Percentiles rank a stretch among this genome's conserved stretches.
These are phyloP conservation scores for Chloroclysta siterata DNA, from an alignment of 2,888 invertebrate genomes.

Conservation along the genomic window DNA sequence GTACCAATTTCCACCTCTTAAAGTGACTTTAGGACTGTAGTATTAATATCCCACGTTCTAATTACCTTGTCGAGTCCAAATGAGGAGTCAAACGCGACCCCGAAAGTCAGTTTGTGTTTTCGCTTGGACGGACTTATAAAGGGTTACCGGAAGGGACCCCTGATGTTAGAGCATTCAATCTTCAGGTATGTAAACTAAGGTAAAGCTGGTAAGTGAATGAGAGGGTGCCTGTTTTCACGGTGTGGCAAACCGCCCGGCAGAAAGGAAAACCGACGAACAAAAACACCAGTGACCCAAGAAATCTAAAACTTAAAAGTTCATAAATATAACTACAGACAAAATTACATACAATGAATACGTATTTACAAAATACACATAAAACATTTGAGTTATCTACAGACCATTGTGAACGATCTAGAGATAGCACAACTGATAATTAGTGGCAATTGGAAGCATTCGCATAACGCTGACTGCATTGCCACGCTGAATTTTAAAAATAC, in stretches of 20 bases:
- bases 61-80: slow-evolving; percentile 62
- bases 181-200: slow-evolving; percentile 41
- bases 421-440: no score
- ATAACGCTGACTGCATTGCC: no score
- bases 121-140: slow-evolving; percentile 55
- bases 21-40: slow-evolving; percentile 1
- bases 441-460: no score
- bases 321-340: no score
- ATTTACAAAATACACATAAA: no score
- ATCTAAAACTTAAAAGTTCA: no score
- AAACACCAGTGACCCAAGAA: no score
- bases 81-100: slow-evolving; percentile 62
- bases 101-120: slow-evolving; percentile 57
- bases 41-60: slow-evolving; percentile 33
- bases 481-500: no score
- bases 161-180: slow-evolving; percentile 40
- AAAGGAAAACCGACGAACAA: neutral
- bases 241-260: slow-evolving; percentile 25
- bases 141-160: slow-evolving; percentile 46
- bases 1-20: neutral
- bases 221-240: slow-evolving; percentile 32
- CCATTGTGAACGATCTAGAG: no score
- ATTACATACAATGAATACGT: no score
- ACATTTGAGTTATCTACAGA: no score
- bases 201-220: slow-evolving; percentile 33